Base-by-base conservation (phyloP, 2,888 invertebrate species). In the Diploptera punctata region DNA sequence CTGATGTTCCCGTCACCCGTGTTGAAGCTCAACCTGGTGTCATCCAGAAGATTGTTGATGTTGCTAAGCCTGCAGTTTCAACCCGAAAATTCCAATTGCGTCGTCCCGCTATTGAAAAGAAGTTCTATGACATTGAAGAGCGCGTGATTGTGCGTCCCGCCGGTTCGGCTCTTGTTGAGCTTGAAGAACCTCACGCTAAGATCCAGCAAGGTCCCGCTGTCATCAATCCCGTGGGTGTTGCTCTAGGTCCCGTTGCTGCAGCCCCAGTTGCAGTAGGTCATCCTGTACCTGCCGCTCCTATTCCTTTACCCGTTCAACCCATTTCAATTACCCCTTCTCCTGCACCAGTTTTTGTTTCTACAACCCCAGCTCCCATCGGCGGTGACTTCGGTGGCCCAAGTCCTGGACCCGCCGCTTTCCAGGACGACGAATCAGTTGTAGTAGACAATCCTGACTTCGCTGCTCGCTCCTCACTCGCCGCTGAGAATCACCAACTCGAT, bases 71-170 rank as follows among this genome's bases (percentile, higher is more conserved):
- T 0, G 87, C 87, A 2, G 82, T 85, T 9, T 86, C 87, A 75
- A 87, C 88, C 26, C 85, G 86, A 70, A 87, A 86, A 75, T 86
- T 85, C 77, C 86, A 87, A 79, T 82, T 82, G 44, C 86, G 88
- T 73, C 85, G 88, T 74, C 88, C 88, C 52, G 88, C 88, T 43
- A 86, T 89, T 73, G 87, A 88, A 77, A 88, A 89, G 80, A 87
- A 88, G 78, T 89, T 88, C 80, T 89, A 88, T 79, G 89, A 89
- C 77, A 87, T 89, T 75, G 89, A 89, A 77, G 87, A 88, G 77
- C 85, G 87, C 61, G 85, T 87, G 24, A 82, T 88, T 19, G 84
- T 89, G 54, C 85, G 88, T 29, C 88, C 88, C 0, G 88, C 87
- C 3, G 89, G 89, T 31, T 87, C 87, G 10, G 86, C 88, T 31